phyloP scores from a whole-genome alignment of 2,888 invertebrate species.

The Colostygia pectinataria region DNA sequence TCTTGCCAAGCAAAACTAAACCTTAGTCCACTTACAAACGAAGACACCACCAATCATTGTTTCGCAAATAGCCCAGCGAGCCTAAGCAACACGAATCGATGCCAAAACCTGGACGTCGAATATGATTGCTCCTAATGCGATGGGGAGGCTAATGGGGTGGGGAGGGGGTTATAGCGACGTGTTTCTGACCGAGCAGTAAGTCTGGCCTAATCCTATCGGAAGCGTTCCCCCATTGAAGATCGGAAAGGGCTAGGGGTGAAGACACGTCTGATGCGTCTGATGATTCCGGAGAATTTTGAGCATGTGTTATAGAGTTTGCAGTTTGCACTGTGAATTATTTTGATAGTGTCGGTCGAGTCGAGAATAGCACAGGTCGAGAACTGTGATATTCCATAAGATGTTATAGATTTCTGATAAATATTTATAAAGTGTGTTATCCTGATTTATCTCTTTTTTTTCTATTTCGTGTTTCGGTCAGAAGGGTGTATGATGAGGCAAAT shows the following conservation, averaged over 20 bases:
- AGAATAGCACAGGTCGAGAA: not conserved
- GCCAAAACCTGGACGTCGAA: slow-evolving; percentile 81
- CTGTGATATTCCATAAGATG: not conserved
- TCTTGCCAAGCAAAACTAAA: slow-evolving; percentile 44
- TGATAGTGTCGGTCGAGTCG: not conserved
- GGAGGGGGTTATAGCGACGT: slow-evolving; percentile 64
- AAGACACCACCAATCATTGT: slow-evolving; percentile 79
- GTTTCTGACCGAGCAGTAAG: slow-evolving; percentile 82
- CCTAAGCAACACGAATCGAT: slow-evolving; percentile 78
- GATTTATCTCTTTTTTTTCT: too few relatives aligned
- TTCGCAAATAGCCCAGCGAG: slow-evolving; percentile 71
- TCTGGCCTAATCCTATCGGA: slow-evolving; percentile 82
- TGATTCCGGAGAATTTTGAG: slow-evolving; percentile 50
- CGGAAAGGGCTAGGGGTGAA: slow-evolving; percentile 58
- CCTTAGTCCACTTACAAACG: slow-evolving; percentile 58
- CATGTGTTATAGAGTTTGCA: slow-evolving; percentile 16
- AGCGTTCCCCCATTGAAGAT: slow-evolving; percentile 80
- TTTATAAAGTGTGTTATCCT: too few relatives aligned
- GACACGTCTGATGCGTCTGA: slow-evolving; percentile 53
- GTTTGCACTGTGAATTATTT: slow-evolving; percentile 3
- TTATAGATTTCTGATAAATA: not conserved
- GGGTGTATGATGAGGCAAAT: too few relatives aligned
- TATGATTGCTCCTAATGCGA: slow-evolving; percentile 82
- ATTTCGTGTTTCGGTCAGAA: too few relatives aligned
- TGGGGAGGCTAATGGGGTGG: slow-evolving; percentile 39